phyloP scores from a whole-genome alignment of 1,140 invertebrate species.

The Cydia fagiglandana region DNA sequence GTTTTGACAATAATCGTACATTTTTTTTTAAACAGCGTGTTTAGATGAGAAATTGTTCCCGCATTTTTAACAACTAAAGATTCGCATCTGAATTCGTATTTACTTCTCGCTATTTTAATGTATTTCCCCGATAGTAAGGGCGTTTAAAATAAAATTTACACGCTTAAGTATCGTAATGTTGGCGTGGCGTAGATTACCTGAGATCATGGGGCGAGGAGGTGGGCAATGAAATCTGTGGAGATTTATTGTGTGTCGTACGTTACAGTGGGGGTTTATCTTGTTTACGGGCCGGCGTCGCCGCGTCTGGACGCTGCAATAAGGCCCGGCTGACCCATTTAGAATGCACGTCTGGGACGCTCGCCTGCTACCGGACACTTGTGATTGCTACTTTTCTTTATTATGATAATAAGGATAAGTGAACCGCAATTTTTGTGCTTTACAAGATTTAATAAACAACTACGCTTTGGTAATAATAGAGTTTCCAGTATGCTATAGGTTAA shows the following conservation, averaged over 20 bases:
- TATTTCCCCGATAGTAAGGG: background rate
- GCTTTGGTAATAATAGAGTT: background rate
- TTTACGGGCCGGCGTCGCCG: slow-evolving; percentile 50
- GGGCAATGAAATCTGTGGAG: slow-evolving; percentile 53
- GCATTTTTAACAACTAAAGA: background rate
- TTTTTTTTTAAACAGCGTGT: no score
- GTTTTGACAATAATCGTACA: no score
- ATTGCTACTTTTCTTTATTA: slow-evolving; percentile 25
- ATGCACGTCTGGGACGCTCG: slow-evolving; percentile 14
- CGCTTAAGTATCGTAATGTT: background rate
- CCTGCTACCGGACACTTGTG: slow-evolving; percentile 25
- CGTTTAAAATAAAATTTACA: slow-evolving; percentile 10
- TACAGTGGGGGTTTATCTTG: slow-evolving; percentile 53
- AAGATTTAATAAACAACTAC: background rate
- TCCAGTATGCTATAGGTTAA: background rate
- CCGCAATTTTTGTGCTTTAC: background rate
- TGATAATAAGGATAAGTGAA: slow-evolving; percentile 19
- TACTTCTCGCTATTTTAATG: background rate
- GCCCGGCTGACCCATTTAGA: slow-evolving; percentile 27
- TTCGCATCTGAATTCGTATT: background rate
- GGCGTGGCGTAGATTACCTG: slow-evolving; percentile 23
- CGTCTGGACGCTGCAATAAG: slow-evolving; percentile 41
- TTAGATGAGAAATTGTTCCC: no score
- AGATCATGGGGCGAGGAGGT: slow-evolving; percentile 43
- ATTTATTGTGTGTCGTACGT: slow-evolving; percentile 48